Evolutionary conservation across 2,113 vertebrate species (phyloP).

Genomic region (Amphiprion ocellaris): DNA sequence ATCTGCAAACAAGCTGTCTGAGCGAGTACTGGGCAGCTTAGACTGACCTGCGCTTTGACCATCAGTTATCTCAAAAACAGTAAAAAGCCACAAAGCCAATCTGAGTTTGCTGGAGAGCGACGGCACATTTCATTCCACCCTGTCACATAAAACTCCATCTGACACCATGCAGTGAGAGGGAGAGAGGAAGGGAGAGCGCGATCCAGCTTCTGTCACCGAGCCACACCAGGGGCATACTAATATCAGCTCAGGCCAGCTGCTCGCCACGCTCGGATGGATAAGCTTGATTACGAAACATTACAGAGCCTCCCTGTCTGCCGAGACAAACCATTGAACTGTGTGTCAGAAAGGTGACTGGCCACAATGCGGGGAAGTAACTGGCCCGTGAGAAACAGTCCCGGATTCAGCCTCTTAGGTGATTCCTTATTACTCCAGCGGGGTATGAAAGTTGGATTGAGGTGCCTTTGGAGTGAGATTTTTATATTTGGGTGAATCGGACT

Average conservation of each 20-base stretch:
- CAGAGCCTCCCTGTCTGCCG: slow-evolving; percentile 48
- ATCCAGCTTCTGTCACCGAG: slow-evolving; percentile 58
- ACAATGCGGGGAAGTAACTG: slow-evolving; percentile 21
- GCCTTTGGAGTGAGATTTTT: slow-evolving; percentile 5
- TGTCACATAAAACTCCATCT: slow-evolving; percentile 70
- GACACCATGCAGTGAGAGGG: slow-evolving; percentile 43
- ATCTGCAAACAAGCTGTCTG: slow-evolving; percentile 44
- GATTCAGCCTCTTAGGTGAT: slow-evolving; percentile 24
- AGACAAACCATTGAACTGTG: slow-evolving; percentile 48
- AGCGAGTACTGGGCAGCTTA: not conserved
- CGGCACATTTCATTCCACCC: slow-evolving; percentile 55
- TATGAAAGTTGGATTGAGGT: not conserved
- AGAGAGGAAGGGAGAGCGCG: slow-evolving; percentile 31
- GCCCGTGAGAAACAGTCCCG: slow-evolving; percentile 23
- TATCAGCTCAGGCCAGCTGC: slow-evolving; percentile 69
- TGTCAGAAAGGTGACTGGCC: slow-evolving; percentile 43
- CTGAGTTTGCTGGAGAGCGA: slow-evolving; percentile 36
- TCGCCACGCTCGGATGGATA: slow-evolving; percentile 55
- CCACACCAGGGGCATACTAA: slow-evolving; percentile 74
- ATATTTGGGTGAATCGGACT: slow-evolving; percentile 3
- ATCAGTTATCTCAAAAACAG: slow-evolving; percentile 35
- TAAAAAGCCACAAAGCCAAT: slow-evolving; percentile 55
- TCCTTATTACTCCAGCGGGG: slow-evolving; percentile 22
- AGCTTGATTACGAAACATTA: slow-evolving; percentile 74
- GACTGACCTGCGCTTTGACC: slow-evolving; percentile 28